Evolutionary conservation across 2,113 vertebrate species (phyloP), one percentile per base, ranked within the genome.

Genomic region (Ia io): DNA sequence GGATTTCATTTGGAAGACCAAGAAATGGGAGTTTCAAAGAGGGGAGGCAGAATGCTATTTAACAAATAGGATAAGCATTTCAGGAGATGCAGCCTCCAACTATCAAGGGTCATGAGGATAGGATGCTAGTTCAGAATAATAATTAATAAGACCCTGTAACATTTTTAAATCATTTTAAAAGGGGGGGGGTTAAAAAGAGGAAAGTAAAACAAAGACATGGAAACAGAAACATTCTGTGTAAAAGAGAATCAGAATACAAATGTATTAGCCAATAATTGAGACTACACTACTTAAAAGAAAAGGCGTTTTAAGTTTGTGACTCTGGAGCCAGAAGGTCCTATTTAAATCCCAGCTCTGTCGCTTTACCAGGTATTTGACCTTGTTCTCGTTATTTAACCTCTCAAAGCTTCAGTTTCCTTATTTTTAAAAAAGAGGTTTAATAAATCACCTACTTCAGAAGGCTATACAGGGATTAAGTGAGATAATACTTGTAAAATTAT

Each of bases 81-180:
- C 76, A 71, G 51, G 12, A 96, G 84, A 96, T 91, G 2, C 1
- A 40, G 53, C 42, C 53, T 92, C 59, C 91, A 91, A 96, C 28
- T n/a, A 94, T 32, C 77, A 56, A 90, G 73, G 17, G 11, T 70
- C 23, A 59, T 63, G 67, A 96, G 37, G 76, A 88, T 71, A 74
- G 94, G 70, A 89, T 94, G 70, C 77, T 80, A 87, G 80, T 67
- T 96, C 93, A 95, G 5, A 90, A 84, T 70, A 67, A 80, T 61
- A 47, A 23, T 61, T 63, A 63, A 59, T 63, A 90, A 42, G 56
- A 32, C 37, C 37, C n/a, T 83, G 23, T 56, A 53, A 49, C 49
- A 25, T 70, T 17, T 22, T 87, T 86, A 40, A 51, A 35, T 80
- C 18, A 56, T 82, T 83, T 86, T 37, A 78, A 65, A 93, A 71